Evolutionary conservation across 2,888 invertebrate species (phyloP).

Genomic region (Epistrophe grossulariae): DNA sequence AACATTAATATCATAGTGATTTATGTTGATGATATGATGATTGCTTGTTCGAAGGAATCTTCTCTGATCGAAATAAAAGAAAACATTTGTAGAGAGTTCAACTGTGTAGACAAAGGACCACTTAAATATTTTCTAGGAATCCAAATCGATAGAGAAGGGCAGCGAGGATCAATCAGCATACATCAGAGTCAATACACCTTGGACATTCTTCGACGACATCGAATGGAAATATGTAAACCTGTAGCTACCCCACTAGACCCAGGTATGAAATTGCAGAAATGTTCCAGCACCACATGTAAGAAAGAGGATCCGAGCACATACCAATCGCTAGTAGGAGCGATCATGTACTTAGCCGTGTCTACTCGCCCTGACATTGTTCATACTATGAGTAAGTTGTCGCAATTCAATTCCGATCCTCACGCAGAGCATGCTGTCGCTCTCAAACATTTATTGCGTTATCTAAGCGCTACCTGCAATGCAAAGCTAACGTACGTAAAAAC

Average conservation of each 20-base stretch:
- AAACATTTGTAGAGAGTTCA: neutral
- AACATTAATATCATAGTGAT: no score
- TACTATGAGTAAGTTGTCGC: constrained; percentile 45
- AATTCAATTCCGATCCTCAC: constrained; percentile 56
- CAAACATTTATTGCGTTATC: constrained; percentile 60
- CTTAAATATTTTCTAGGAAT: constrained; percentile 52
- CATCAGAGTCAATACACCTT: constrained; percentile 41
- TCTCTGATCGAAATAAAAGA: neutral
- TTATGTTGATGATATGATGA: no score
- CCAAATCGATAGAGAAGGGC: constrained; percentile 45
- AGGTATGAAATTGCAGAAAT: no score
- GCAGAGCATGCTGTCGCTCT: constrained; percentile 24
- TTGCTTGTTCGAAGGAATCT: neutral
- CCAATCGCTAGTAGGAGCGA: no score
- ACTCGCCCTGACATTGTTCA: constrained; percentile 64
- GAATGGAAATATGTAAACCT: no score
- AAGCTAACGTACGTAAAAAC: constrained; percentile 33
- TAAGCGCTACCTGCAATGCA: constrained; percentile 30
- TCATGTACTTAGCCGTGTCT: no score
- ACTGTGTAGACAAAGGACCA: neutral
- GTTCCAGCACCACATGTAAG: no score
- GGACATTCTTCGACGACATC: constrained; percentile 13
- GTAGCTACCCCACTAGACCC: no score
- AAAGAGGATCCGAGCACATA: no score
- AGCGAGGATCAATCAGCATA: constrained; percentile 36